Evolutionary conservation across 2,888 invertebrate species (phyloP).

Genomic region (Dascillus cervinus): DNA sequence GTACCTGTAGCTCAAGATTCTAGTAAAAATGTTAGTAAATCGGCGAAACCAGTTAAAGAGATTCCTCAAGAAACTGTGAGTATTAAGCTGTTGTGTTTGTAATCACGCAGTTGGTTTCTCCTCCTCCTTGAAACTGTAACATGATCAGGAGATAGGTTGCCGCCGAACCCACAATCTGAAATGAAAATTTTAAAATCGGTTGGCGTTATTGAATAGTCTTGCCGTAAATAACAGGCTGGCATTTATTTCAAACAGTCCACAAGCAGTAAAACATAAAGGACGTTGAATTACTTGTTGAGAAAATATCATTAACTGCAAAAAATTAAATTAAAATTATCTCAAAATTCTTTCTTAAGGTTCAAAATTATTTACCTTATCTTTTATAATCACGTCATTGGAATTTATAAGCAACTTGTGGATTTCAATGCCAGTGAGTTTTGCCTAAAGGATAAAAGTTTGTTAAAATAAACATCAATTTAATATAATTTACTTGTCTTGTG

Average conservation of each 20-base stretch:
- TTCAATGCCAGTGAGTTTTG: constrained; percentile 17
- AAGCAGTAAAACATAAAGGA: constrained; percentile 22
- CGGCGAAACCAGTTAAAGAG: too few species aligned
- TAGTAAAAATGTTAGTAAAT: too few species aligned
- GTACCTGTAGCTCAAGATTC: too few species aligned
- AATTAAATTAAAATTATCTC: constrained; percentile 2
- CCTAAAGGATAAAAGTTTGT: too few species aligned
- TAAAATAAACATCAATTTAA: constrained; percentile 1
- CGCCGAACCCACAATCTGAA: constrained; percentile 38
- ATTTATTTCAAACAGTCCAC: constrained; percentile 27
- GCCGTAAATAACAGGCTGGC: constrained; percentile 24
- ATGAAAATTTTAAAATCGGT: constrained; percentile 12
- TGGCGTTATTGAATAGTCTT: constrained; percentile 4
- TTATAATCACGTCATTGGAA: constrained; percentile 4
- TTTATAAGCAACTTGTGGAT: constrained; percentile 21
- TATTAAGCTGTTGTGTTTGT: constrained; percentile 6
- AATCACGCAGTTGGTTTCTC: constrained; percentile 13
- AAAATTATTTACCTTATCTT: constrained; percentile 8
- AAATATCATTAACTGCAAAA: constrained; percentile 26
- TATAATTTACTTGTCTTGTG: constrained; percentile 16
- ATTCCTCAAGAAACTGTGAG: too few species aligned
- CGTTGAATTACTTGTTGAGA: constrained; percentile 26
- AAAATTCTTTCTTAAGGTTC: constrained; percentile 1
- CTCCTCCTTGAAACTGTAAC: constrained; percentile 40
- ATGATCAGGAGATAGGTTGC: constrained; percentile 43